Evolutionary conservation across 2,888 invertebrate genomes (phyloP).

Genomic region (Rhagonycha lutea): DNA sequence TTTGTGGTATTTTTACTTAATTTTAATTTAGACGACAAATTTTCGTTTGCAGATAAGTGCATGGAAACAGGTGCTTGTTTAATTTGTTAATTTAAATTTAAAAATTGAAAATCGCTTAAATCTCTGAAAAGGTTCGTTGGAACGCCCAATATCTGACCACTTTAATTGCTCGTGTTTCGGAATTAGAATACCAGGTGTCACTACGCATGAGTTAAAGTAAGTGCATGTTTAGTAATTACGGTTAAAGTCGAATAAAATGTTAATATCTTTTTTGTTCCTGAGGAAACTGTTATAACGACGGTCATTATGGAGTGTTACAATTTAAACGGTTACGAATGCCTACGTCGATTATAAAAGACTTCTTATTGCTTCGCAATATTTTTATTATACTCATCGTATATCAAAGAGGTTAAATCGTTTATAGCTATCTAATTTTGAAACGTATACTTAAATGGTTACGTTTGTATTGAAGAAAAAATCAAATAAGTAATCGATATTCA

Average conservation of each 20-base stretch:
- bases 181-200: background rate
- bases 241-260: background rate
- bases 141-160: slow-evolving; percentile 2
- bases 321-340: background rate
- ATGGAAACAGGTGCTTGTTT: too few relatives aligned
- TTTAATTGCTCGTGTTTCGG: background rate
- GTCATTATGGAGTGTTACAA: background rate
- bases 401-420: background rate
- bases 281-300: background rate
- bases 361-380: background rate
- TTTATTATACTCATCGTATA: background rate
- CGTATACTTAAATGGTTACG: background rate
- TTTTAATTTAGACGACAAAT: too few relatives aligned
- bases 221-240: background rate
- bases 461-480: background rate
- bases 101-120: too few relatives aligned
- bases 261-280: background rate
- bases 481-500: background rate
- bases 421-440: background rate
- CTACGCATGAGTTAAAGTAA: background rate
- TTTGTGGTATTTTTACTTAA: too few relatives aligned
- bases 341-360: background rate
- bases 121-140: too few relatives aligned
- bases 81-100: too few relatives aligned
- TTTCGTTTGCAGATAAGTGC: too few relatives aligned